These are phyloP conservation scores for Montipora foliosa DNA, from an alignment of 64 coral and sea anemone species.

Conservation along the genomic window DNA sequence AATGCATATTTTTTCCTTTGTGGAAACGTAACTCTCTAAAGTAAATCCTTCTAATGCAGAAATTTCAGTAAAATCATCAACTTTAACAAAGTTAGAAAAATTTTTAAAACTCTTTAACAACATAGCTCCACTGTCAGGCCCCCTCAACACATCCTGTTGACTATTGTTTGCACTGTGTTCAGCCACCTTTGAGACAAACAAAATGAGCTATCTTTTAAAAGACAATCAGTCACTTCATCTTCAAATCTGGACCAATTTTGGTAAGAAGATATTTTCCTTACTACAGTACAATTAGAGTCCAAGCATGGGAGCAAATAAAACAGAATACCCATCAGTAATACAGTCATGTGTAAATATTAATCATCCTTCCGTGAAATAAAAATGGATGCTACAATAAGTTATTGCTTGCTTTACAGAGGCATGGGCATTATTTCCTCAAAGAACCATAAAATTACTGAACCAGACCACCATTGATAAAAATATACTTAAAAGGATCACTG, in stretches of 20 bases:
- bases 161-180: too few species aligned
- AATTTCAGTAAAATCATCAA: conserved; percentile 68
- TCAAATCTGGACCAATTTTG: too few species aligned
- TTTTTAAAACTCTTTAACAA: conserved; percentile 58
- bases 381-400: not conserved
- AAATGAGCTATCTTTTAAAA: too few species aligned
- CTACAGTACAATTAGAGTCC: too few species aligned
- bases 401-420: not conserved
- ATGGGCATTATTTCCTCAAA: conserved; percentile 6
- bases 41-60: conserved; percentile 69
- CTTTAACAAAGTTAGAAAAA: conserved; percentile 40
- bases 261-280: too few species aligned
- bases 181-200: too few species aligned
- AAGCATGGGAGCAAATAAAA: too few species aligned
- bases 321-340: not conserved
- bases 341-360: not conserved
- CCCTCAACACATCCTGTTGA: not conserved
- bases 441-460: not conserved
- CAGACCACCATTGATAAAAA: not conserved
- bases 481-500: not conserved
- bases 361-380: not conserved
- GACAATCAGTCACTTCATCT: too few species aligned
- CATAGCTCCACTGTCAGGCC: not conserved
- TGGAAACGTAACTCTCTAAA: conserved; percentile 23
- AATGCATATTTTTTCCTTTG: conserved; percentile 48